Evolutionary conservation across 2,888 invertebrate species (phyloP).

Genomic region (Diaperis boleti): DNA sequence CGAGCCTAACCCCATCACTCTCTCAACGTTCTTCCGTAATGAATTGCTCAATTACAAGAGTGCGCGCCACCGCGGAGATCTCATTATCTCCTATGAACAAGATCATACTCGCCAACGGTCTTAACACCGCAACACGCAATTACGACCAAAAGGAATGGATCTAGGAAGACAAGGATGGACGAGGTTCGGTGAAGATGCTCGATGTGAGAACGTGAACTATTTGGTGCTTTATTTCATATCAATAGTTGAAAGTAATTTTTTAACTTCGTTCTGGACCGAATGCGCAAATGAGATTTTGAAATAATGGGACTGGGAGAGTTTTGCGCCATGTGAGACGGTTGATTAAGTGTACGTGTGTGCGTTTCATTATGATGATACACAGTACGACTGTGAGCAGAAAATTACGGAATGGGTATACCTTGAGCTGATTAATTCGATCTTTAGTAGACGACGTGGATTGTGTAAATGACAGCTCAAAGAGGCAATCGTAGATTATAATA

Average conservation of each 20-base stretch:
- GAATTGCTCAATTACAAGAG: conserved; percentile 61
- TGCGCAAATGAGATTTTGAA: conserved; percentile 53
- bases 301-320: conserved; percentile 46
- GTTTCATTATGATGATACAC: too few species aligned
- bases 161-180: conserved; percentile 10
- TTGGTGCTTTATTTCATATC: conserved; percentile 48
- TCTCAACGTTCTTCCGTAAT: conserved; percentile 54
- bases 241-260: conserved; percentile 47
- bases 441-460: too few species aligned
- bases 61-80: conserved; percentile 59
- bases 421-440: too few species aligned
- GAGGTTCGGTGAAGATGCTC: background rate
- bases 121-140: conserved; percentile 41
- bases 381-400: too few species aligned
- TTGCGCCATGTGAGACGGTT: conserved; percentile 36
- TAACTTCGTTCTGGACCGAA: conserved; percentile 45
- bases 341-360: too few species aligned
- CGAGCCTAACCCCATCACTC: conserved; percentile 56
- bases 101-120: conserved; percentile 48
- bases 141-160: background rate
- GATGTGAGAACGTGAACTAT: conserved; percentile 18
- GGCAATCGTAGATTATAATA: too few species aligned
- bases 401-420: too few species aligned
- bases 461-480: too few species aligned
- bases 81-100: conserved; percentile 58